phyloP scores from a whole-genome alignment of 2,888 invertebrate species.

The Monochamus alternatus region DNA sequence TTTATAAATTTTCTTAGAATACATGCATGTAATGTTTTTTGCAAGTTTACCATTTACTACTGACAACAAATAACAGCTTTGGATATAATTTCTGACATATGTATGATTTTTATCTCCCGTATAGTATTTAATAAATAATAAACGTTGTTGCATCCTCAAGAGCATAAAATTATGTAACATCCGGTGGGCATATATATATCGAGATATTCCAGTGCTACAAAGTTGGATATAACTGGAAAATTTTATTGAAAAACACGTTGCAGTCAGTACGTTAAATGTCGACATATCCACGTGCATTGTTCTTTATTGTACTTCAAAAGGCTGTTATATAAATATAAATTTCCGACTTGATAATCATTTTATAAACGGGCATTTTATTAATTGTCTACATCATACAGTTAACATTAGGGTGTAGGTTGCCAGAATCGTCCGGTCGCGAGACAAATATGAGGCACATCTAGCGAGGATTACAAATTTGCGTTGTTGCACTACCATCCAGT shows the following conservation, averaged over 20 bases:
- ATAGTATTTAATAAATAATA: too few relatives aligned
- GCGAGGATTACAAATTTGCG: constrained; percentile 3
- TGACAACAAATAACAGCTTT: too few relatives aligned
- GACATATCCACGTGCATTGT: constrained; percentile 24
- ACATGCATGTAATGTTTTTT: too few relatives aligned
- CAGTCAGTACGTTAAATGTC: not conserved
- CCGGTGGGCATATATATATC: too few relatives aligned
- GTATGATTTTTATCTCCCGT: too few relatives aligned
- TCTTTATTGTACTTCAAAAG: constrained; percentile 37
- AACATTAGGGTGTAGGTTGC: constrained; percentile 50
- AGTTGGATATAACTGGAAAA: not conserved
- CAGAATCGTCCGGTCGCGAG: constrained; percentile 29
- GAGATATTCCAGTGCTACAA: too few relatives aligned
- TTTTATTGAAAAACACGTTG: not conserved
- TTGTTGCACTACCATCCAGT: not conserved
- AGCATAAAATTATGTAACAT: too few relatives aligned
- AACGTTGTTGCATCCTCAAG: too few relatives aligned
- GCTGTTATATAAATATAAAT: constrained; percentile 56
- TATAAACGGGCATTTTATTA: constrained; percentile 62
- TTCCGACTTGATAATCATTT: constrained; percentile 60
- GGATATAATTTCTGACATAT: too few relatives aligned
- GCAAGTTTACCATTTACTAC: too few relatives aligned
- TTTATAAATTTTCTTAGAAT: too few relatives aligned
- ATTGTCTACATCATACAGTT: constrained; percentile 43
- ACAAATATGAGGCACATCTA: constrained; percentile 19